Conservation (phyloP, 2,888 invertebrate species). For the Andrena chrysosceles region DNA sequence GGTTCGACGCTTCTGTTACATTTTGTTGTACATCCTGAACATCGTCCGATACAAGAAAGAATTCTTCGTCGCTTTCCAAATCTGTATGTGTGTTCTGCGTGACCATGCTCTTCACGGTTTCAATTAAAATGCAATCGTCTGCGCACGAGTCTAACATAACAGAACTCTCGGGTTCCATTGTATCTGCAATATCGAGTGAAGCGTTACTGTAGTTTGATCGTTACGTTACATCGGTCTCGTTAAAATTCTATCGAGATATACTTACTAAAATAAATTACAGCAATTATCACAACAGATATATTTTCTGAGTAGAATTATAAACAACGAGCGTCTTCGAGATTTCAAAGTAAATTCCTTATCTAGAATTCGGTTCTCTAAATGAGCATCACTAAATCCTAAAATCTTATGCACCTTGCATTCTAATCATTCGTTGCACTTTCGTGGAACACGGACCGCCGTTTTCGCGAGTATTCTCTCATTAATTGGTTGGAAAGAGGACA, state of each 20-base stretch:
- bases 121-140: constrained; percentile 67
- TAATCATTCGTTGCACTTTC: background rate
- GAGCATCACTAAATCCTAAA: background rate
- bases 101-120: constrained; percentile 70
- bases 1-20: constrained; percentile 35
- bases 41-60: constrained; percentile 66
- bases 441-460: background rate
- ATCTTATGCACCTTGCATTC: constrained; percentile 2
- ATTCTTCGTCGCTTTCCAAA: constrained; percentile 62
- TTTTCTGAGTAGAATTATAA: constrained; percentile 22
- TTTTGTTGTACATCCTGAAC: constrained; percentile 47
- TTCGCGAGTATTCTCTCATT: background rate
- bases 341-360: background rate
- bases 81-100: constrained; percentile 44
- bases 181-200: constrained; percentile 21
- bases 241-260: background rate
- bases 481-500: background rate
- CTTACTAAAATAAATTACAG: constrained; percentile 11
- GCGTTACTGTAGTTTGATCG: background rate
- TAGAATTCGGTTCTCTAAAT: background rate
- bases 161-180: constrained; percentile 70
- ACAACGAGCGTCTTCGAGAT: background rate
- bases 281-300: background rate
- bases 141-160: constrained; percentile 66
- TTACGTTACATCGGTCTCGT: background rate